Base-by-base conservation (phyloP, 2,888 invertebrate species). In the Diabrotica balteata region DNA sequence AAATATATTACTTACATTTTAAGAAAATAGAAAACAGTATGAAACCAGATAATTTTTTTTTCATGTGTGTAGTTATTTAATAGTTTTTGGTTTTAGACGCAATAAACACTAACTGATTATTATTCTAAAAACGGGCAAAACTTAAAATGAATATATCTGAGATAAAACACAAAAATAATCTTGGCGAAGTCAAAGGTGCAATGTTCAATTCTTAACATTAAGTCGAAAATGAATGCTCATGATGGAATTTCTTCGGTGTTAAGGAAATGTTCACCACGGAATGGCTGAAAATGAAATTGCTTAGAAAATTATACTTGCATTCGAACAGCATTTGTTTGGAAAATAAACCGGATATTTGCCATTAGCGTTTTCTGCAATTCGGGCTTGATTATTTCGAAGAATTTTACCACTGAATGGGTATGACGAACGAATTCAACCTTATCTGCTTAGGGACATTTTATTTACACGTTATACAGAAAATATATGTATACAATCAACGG, bases 261-360 rank as follows among this genome's bases (percentile, higher is more conserved):
- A 63, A 63, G 51, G 57, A 63, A 63, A 57, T 57, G 57, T 57
- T 57, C 42, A 44, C 54, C 51, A 51, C 44, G n/a, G 44, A 63
- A 57, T 57, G 22, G 55, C 51, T 45, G 57, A 44, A 54, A 55
- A 58, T 45, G 57, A 63, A 63, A 63, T 63, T 63, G 63, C 58
- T 63, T 45, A 51, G 63, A 63, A 63, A 63, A 63, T 63, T 63
- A 44, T 63, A 51, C 55, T 55, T 63, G 58, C 63, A 63, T 63
- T 58, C 57, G 63, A 63, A 63, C 63, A 50, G 57, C 51, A 63
- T 63, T 63, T 63, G 58, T 63, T 58, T 63, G 58, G 63, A 57
- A 63, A 63, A 63, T 63, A 63, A 63, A 63, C 50, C 58, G 50
- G 51, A 45, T 8, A 50, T 63, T 11, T 57, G 50, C 58, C 51